A percentile compares a stretch with the other conserved stretches of the same genome.
Conservation (phyloP, 2,888 invertebrate genomes). For the Megastigmus dorsalis region DNA sequence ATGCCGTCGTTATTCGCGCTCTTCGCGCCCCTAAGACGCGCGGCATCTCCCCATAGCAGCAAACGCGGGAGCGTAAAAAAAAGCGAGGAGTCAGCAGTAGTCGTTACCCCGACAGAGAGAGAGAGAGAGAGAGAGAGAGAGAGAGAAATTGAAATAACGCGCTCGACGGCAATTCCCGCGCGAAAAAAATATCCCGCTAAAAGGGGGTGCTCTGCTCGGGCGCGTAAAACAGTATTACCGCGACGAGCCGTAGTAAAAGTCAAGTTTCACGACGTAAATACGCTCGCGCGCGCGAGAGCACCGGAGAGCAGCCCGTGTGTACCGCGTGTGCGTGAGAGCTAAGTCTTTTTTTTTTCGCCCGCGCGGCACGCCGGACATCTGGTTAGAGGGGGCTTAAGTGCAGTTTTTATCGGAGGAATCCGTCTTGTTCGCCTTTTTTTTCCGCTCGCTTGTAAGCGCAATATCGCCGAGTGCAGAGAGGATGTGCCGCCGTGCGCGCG, state of each 20-base stretch:
- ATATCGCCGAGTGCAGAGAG: constrained; percentile 9
- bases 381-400: constrained; percentile 54
- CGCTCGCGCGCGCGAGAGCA: constrained; percentile 9
- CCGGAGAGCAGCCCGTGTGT: background rate
- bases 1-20: background rate
- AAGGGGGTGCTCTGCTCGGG: background rate
- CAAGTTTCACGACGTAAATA: constrained; percentile 29
- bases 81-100: no score
- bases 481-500: background rate
- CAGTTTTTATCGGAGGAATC: constrained; percentile 56
- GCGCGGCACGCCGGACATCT: constrained; percentile 51
- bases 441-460: background rate
- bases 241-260: constrained; percentile 33
- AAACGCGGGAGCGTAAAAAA: no score
- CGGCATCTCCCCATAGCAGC: no score
- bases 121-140: background rate
- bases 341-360: constrained; percentile 38
- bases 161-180: background rate
- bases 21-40: background rate
- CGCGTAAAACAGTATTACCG: constrained; percentile 24
- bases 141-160: constrained; percentile 33
- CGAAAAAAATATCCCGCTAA: constrained; percentile 1
- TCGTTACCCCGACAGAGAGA: background rate
- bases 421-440: constrained; percentile 41
- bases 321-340: no score